These are phyloP conservation scores for Andrena marginata DNA, from an alignment of 2,888 invertebrate genomes.

Conservation along the genomic window DNA sequence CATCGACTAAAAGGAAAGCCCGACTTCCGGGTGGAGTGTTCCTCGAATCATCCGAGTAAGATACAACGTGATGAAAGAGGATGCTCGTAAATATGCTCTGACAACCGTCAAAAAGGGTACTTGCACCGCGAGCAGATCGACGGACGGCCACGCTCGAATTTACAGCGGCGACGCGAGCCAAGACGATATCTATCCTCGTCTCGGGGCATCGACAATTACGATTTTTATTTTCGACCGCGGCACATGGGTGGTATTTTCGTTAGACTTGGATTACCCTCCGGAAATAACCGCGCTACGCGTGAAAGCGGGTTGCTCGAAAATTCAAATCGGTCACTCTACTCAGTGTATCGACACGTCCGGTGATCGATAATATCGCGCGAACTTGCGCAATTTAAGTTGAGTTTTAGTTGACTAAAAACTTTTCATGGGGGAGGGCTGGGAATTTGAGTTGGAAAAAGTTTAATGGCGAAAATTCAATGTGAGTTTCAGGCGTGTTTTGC, in stretches of 20 bases:
- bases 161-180: slow-evolving; percentile 49
- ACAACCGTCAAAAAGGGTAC: slow-evolving; percentile 48
- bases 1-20: not conserved
- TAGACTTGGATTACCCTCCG: slow-evolving; percentile 35
- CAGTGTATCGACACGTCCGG: not conserved
- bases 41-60: slow-evolving; percentile 17
- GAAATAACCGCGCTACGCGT: slow-evolving; percentile 29
- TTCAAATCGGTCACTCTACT: slow-evolving; percentile 11
- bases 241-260: slow-evolving; percentile 46
- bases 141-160: slow-evolving; percentile 45
- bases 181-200: slow-evolving; percentile 38
- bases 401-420: not conserved
- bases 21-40: slow-evolving; percentile 25
- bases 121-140: slow-evolving; percentile 19
- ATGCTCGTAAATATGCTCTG: slow-evolving; percentile 47
- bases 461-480: not conserved
- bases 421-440: not conserved
- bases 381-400: not conserved
- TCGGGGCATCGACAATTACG: slow-evolving; percentile 26
- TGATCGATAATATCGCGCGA: slow-evolving; percentile 23
- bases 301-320: not conserved
- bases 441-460: not conserved
- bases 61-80: slow-evolving; percentile 43
- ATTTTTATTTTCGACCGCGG: slow-evolving; percentile 31
- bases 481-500: not conserved